Evolutionary conservation across 2,797 vertebrate genomes (phyloP).

Genomic region (Coccyzus lansbergi): DNA sequence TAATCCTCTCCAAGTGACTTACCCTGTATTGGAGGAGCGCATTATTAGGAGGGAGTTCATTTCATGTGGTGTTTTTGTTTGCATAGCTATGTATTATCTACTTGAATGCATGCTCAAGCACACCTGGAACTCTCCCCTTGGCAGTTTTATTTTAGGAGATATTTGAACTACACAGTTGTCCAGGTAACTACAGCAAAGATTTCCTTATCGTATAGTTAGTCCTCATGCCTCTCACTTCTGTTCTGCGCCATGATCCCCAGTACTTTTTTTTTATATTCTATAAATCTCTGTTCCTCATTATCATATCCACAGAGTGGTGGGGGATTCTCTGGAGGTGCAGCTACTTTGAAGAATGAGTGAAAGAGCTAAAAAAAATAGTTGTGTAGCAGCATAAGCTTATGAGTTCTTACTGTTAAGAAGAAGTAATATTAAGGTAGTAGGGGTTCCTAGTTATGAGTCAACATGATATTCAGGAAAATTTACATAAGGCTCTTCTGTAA

Average conservation of each 20-base stretch:
- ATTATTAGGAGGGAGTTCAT: background rate
- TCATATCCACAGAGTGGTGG: background rate
- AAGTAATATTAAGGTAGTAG: background rate
- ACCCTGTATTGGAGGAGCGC: background rate
- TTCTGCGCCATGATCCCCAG: background rate
- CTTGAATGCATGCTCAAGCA: background rate
- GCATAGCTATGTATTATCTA: background rate
- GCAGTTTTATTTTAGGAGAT: background rate
- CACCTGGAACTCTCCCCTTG: background rate
- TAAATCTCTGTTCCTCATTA: background rate
- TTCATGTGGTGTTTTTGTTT: background rate
- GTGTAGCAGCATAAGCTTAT: background rate
- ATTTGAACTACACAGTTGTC: background rate
- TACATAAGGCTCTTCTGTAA: background rate
- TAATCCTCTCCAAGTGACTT: background rate
- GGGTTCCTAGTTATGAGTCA: background rate
- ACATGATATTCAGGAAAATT: background rate
- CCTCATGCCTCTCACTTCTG: background rate
- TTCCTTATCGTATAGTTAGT: background rate
- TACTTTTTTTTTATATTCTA: background rate
- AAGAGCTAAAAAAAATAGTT: background rate
- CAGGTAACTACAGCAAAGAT: background rate
- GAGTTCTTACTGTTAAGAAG: background rate
- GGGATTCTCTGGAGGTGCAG: background rate
- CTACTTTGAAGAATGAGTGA: background rate